These are phyloP conservation scores for Eolophus roseicapilla DNA, from an alignment of 2,113 vertebrate genomes.

Conservation along the genomic window DNA sequence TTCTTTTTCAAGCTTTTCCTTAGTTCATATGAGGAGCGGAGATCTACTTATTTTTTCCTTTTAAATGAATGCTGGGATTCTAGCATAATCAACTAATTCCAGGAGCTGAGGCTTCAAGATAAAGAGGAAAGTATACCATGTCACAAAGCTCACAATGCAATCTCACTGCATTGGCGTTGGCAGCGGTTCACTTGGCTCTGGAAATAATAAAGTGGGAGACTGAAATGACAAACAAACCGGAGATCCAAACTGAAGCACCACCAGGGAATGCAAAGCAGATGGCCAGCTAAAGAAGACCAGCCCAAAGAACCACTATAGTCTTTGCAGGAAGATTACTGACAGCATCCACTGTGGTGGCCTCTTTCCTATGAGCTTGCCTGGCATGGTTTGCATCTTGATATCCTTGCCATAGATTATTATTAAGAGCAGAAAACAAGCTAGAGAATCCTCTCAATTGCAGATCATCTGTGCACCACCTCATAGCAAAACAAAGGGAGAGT, in stretches of 20 bases:
- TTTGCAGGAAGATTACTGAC: neutral
- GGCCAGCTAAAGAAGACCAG: conserved; percentile 6
- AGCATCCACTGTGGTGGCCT: neutral
- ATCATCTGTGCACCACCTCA: neutral
- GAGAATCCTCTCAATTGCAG: neutral
- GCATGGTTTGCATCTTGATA: neutral
- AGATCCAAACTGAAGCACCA: conserved; percentile 46
- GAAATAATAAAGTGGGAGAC: conserved; percentile 63
- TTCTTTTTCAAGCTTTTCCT: neutral
- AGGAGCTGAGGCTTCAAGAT: conserved; percentile 54
- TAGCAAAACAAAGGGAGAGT: neutral
- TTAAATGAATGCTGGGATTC: conserved; percentile 18
- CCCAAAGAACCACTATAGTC: conserved; percentile 16
- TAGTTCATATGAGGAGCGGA: neutral
- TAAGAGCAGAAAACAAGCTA: neutral
- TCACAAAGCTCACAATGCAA: conserved; percentile 57
- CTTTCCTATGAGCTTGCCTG: neutral
- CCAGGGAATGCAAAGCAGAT: conserved; percentile 63
- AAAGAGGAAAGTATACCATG: conserved; percentile 49
- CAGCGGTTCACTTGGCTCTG: conserved; percentile 61
- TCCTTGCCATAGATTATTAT: neutral
- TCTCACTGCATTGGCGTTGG: conserved; percentile 61
- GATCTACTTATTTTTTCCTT: neutral
- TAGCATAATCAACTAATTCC: conserved; percentile 47
- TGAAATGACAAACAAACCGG: conserved; percentile 60